Conservation (phyloP, 2,888 invertebrate species). For the Cabera pusaria region DNA sequence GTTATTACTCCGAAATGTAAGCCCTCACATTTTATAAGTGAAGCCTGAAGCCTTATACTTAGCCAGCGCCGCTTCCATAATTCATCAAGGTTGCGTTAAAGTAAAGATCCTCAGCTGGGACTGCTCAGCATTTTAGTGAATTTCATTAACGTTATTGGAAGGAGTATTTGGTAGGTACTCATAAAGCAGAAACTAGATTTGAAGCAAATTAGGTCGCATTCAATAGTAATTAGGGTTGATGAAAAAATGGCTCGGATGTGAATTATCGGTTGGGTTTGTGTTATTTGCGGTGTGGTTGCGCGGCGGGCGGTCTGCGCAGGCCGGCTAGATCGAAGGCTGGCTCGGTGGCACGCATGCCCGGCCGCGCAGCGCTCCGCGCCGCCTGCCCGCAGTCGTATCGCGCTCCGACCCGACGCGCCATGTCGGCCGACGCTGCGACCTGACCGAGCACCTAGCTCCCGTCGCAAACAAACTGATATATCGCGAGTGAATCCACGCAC, state of each 20-base stretch:
- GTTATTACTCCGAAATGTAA: conserved; percentile 28
- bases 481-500: conserved; percentile 47
- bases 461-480: conserved; percentile 53
- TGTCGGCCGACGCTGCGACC: conserved; percentile 72
- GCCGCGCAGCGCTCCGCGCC: conserved; percentile 51
- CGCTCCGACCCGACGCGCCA: conserved; percentile 68
- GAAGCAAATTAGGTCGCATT: conserved; percentile 32
- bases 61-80: conserved; percentile 38
- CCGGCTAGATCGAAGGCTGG: conserved; percentile 74
- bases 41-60: conserved; percentile 31
- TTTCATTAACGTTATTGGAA: conserved; percentile 10
- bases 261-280: conserved; percentile 57
- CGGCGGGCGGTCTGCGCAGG: conserved; percentile 58
- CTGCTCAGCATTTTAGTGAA: too few relatives aligned
- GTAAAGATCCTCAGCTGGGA: too few relatives aligned
- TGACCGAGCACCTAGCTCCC: conserved; percentile 70
- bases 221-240: conserved; percentile 37
- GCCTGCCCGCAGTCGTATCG: conserved; percentile 70
- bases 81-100: conserved; percentile 28
- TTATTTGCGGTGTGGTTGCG: conserved; percentile 75
- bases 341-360: conserved; percentile 64
- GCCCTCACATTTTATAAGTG: conserved; percentile 24
- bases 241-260: conserved; percentile 46
- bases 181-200: too few relatives aligned
- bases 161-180: too few relatives aligned